Percentiles rank a stretch among this genome's conserved stretches.
phyloP scores from a whole-genome alignment of 2,888 invertebrate species.

The Erebia aethiops region DNA sequence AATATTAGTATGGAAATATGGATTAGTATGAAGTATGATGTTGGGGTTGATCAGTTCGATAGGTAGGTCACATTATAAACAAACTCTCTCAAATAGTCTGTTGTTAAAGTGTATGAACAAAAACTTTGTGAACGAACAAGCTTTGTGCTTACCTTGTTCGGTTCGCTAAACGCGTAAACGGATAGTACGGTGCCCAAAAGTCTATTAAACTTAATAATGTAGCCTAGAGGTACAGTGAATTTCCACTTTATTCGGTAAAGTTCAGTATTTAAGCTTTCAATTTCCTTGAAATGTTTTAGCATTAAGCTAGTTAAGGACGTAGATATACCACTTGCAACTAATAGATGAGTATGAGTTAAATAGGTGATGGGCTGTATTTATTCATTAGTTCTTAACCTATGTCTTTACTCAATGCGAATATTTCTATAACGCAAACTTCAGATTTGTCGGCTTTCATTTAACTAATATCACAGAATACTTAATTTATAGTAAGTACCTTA shows the following conservation, averaged over 20 bases:
- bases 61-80: too few species aligned
- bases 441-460: too few species aligned
- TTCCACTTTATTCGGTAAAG: slow-evolving; percentile 2
- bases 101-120: not conserved
- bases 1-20: too few species aligned
- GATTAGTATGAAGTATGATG: too few species aligned
- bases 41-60: too few species aligned
- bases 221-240: slow-evolving; percentile 1
- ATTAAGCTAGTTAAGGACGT: not conserved
- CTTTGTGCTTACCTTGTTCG: not conserved
- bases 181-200: slow-evolving; percentile 6
- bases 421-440: too few species aligned
- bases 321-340: not conserved
- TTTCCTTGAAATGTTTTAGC: not conserved
- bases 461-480: too few species aligned
- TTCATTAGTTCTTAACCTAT: too few species aligned
- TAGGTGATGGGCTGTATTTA: too few species aligned
- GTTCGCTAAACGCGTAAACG: slow-evolving; percentile 10
- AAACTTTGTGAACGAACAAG: slow-evolving; percentile 6
- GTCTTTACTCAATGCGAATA: too few species aligned
- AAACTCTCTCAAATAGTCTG: not conserved
- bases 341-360: too few species aligned
- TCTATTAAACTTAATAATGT: slow-evolving; percentile 16
- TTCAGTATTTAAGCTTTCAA: slow-evolving; percentile 2
- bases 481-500: too few species aligned